Base-by-base conservation (phyloP, 2,113 vertebrate species). In the Ptychochromis oligacanthus region DNA sequence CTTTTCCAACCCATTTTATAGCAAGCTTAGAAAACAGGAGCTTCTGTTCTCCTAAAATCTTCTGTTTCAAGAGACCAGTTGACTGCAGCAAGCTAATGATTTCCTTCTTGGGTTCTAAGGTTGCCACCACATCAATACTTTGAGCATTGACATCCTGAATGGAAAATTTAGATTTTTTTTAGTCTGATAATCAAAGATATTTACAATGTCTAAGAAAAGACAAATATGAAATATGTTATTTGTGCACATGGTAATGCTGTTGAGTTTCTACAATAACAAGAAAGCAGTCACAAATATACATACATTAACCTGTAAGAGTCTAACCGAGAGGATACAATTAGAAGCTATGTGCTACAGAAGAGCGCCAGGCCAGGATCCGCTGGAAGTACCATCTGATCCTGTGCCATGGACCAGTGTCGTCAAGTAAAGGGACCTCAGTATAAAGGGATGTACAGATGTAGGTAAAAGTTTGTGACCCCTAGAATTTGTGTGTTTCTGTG, bases 351-450 rank as follows among this genome's bases (percentile, higher is more conserved):
- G 46, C 58, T 76, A 43, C 7, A 38, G 59, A 46, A 13, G 2
- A 52, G 55, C 26, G 61, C 36, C 52, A 14, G 57, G 12, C 55
- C 67, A 49, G 62, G 6, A 62, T 77, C 54, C 36, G 80, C 75
- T 57, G 75, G 59, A 88, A 26, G 79, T 38, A 26, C 80, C 67
- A 78, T 79, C 64, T 77, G 61, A 84, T 90, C 84, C 43, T 15
- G 82, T 89, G 46, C 81, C 83, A 83, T 5, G 7, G 28, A 58
- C 36, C 56, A n/a, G 75, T 85, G 80, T 86, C 85, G 67, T 87
- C 82, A 80, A 72, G 74, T 81, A 82, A 88, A 83, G 24, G 18
- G 78, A 84, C 56, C 81, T 79, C 0, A 70, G 46, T 70, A 24
- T 0, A 49, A 49, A 70, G 40, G 0, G 49, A 70, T 11, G 1